Evolutionary conservation across 2,888 invertebrate genomes (phyloP), one percentile per base, ranked within the genome.

Genomic region (Fragum whitleyi): DNA sequence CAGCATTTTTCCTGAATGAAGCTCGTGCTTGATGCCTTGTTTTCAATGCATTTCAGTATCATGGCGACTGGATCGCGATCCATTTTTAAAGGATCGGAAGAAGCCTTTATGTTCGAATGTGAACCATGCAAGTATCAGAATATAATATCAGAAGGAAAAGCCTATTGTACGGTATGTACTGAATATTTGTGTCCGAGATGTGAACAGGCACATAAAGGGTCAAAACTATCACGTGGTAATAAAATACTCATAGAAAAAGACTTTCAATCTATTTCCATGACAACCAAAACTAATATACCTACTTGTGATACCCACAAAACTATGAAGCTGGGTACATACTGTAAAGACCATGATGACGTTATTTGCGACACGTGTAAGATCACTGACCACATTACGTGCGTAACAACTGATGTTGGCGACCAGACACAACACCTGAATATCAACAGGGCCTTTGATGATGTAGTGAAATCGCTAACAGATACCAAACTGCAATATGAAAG

Each of bases 91-190:
- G 57, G 57, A 26, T 57, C 57, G 23, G 26, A 57, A 2, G 57
- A 57, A 57, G 23, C 57, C 26, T 57, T 26, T 23, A 3, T 57
- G 5, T 57, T 21, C 26, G 57, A 57, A 7, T 57, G 57, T 57
- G 57, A 57, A 3, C 57, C 57, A 26, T 57, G 26, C 57, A 57
- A 57, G 57, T 57, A 57, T 26, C 9, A 57, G 57, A 57, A 57
- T 23, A 23, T 57, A 57, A 57, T 23, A 26, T 57, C 57, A 61
- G 61, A 61, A 61, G 61, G 32, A 7, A 61, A 19, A 32, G n/a
- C 61, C n/a, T 61, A 29, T 32, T 61, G 61, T 32, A 32, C 61
- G 29, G 61, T 61, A 28, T 61, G 61, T 32, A n/a, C 29, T 14
- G 61, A 61, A n/a, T 61, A 61, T 61, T n/a, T 61, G 32, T 61